Evolutionary conservation across 2,113 vertebrate genomes (phyloP).

Genomic region (Laticauda laticaudata): DNA sequence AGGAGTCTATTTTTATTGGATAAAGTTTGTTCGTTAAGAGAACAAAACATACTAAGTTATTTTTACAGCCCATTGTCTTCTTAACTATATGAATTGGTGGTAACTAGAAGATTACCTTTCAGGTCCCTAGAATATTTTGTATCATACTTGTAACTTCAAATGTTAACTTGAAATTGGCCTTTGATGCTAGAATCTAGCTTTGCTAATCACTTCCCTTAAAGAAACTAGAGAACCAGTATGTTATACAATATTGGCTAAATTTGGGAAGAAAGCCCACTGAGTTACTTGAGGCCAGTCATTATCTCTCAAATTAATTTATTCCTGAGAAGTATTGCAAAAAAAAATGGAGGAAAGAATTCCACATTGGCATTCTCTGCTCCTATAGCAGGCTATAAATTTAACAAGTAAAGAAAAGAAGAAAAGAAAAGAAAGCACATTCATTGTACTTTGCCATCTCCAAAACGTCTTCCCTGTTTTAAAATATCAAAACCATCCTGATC

Average conservation of each 20-base stretch:
- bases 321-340: neutral
- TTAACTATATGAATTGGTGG: neutral
- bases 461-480: neutral
- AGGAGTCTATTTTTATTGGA: neutral
- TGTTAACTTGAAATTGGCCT: neutral
- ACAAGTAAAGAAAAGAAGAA: neutral
- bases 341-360: neutral
- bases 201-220: neutral
- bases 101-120: neutral
- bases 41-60: neutral
- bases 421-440: neutral
- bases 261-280: neutral
- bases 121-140: neutral
- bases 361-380: neutral
- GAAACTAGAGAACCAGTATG: neutral
- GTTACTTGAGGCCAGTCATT: neutral
- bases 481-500: neutral
- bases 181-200: neutral
- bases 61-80: neutral
- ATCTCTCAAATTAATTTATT: neutral
- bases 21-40: neutral
- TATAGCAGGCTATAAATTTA: neutral
- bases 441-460: constrained; percentile 3
- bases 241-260: neutral
- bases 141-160: neutral